These are phyloP conservation scores for Amphilophus citrinellus DNA, from an alignment of 2,113 vertebrate species.

Conservation along the genomic window DNA sequence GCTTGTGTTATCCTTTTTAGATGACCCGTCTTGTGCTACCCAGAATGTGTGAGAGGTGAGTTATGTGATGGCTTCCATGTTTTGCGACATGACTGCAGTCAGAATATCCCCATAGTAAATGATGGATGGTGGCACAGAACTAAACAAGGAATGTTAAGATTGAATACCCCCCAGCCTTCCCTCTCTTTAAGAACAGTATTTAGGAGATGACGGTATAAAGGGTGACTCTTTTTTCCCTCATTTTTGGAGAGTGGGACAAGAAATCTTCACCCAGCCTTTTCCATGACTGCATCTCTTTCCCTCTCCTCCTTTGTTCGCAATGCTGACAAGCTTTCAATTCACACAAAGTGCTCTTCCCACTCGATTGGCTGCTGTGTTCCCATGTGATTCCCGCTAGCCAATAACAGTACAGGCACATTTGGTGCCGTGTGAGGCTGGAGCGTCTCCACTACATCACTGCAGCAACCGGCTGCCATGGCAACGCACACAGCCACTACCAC, in stretches of 20 bases:
- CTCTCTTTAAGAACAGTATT: neutral
- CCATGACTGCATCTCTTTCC: conserved; percentile 62
- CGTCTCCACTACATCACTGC: conserved; percentile 77
- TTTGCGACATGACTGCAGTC: conserved; percentile 62
- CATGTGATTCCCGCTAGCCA: conserved; percentile 68
- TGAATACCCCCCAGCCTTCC: neutral
- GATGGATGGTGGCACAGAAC: neutral
- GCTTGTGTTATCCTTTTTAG: conserved; percentile 69
- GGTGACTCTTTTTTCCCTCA: neutral
- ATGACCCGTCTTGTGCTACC: conserved; percentile 96
- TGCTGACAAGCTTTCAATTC: conserved; percentile 79
- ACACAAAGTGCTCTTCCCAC: conserved; percentile 75
- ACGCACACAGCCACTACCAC: conserved; percentile 72
- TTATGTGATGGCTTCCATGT: conserved; percentile 47
- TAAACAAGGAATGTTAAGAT: neutral
- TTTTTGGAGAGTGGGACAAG: neutral
- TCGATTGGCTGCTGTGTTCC: conserved; percentile 68
- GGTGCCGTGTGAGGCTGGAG: conserved; percentile 73
- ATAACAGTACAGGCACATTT: conserved; percentile 73
- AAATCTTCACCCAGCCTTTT: conserved; percentile 48
- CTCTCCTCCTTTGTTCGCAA: conserved; percentile 73
- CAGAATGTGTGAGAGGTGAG: conserved; percentile 95
- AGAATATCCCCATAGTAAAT: conserved; percentile 8
- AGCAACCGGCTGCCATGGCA: conserved; percentile 85
- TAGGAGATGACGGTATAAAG: conserved; percentile 1